Percentiles rank a stretch among this genome's conserved stretches.
Conservation (phyloP, 2,888 invertebrate species). For the Perithous albicinctus region DNA sequence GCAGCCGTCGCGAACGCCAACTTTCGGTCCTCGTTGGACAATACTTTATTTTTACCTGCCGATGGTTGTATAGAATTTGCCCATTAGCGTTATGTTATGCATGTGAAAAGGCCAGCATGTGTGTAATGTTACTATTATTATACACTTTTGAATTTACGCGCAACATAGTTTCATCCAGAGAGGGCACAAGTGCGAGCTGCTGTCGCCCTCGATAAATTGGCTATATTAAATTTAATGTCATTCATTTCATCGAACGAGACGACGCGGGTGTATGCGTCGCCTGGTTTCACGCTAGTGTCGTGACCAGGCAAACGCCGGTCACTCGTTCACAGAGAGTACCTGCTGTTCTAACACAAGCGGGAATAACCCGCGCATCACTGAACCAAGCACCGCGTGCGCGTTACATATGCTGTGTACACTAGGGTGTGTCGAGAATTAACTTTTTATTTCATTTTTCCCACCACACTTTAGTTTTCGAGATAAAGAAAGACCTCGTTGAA, state of each 20-base stretch:
- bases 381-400: constrained; percentile 20
- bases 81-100: too few relatives aligned
- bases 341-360: constrained; percentile 16
- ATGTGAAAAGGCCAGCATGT: background rate
- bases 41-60: background rate
- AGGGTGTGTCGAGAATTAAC: background rate
- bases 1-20: too few relatives aligned
- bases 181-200: constrained; percentile 59
- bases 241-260: constrained; percentile 73
- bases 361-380: background rate
- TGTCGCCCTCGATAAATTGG: constrained; percentile 77
- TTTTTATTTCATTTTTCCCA: too few relatives aligned
- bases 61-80: background rate
- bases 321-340: background rate
- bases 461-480: too few relatives aligned
- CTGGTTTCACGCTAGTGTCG: background rate
- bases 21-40: too few relatives aligned
- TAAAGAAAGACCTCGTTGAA: too few relatives aligned
- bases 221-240: constrained; percentile 81
- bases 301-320: constrained; percentile 23
- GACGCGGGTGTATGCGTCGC: constrained; percentile 18
- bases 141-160: background rate
- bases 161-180: background rate
- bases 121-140: background rate
- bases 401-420: constrained; percentile 15